Conservation (phyloP, 2,113 vertebrate species). For the Progne subis region DNA sequence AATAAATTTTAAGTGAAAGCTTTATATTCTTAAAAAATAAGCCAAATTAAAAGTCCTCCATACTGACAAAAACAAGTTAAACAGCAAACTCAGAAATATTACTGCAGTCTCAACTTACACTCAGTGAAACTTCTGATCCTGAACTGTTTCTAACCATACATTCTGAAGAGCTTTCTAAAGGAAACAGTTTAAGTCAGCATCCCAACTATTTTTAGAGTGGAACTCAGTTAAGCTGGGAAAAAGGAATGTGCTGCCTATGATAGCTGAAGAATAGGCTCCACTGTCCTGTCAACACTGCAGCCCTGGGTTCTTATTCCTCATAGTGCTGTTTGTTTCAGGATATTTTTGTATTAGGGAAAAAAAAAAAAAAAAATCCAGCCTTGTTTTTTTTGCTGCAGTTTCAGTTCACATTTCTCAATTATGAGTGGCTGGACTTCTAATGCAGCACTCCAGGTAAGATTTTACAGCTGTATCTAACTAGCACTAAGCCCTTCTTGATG, state of each 20-base stretch:
- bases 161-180: neutral
- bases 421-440: neutral
- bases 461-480: neutral
- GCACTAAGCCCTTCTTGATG: neutral
- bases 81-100: neutral
- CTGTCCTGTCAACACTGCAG: neutral
- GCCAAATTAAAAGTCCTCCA: neutral
- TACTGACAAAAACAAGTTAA: neutral
- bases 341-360: neutral
- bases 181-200: neutral
- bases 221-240: neutral
- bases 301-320: neutral
- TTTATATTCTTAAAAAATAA: neutral
- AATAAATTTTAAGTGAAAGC: neutral
- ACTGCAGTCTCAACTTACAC: neutral
- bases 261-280: neutral
- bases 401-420: neutral
- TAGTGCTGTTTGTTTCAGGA: neutral
- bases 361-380: neutral
- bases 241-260: neutral
- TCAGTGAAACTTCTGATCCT: neutral
- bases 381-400: neutral
- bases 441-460: neutral
- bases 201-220: slow-evolving; percentile 31
- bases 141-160: neutral